Evolutionary conservation across 2,888 invertebrate genomes (phyloP).

Genomic region (Globia sparganii): DNA sequence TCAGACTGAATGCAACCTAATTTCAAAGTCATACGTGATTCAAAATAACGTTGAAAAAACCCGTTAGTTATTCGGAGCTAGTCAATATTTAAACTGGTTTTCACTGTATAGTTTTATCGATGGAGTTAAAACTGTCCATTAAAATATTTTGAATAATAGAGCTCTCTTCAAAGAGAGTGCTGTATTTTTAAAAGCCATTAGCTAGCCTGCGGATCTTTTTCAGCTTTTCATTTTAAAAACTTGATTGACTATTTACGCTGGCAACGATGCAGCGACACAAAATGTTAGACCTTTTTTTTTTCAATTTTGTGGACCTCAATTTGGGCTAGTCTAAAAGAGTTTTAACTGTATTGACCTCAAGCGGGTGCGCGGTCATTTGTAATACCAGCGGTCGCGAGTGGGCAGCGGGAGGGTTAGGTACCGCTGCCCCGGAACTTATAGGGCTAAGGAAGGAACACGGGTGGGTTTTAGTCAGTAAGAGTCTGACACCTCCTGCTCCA

Average conservation of each 20-base stretch:
- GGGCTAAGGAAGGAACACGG: too few relatives aligned
- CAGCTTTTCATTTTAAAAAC: constrained; percentile 67
- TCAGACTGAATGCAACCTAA: constrained; percentile 2
- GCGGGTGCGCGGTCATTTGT: too few relatives aligned
- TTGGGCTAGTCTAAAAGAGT: not conserved
- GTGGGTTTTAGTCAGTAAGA: too few relatives aligned
- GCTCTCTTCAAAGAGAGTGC: constrained; percentile 70
- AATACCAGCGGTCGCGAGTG: too few relatives aligned
- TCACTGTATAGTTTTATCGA: constrained; percentile 58
- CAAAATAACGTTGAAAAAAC: constrained; percentile 35
- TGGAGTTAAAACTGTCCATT: constrained; percentile 74
- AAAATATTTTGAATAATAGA: constrained; percentile 81
- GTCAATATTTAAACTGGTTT: constrained; percentile 67
- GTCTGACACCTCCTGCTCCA: too few relatives aligned
- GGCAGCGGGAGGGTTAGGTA: too few relatives aligned
- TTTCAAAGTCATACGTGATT: constrained; percentile 24
- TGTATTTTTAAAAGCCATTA: constrained; percentile 81
- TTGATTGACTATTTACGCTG: constrained; percentile 69
- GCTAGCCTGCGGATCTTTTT: constrained; percentile 65
- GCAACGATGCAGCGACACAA: constrained; percentile 12
- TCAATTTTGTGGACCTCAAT: constrained; percentile 5
- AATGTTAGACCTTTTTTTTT: constrained; percentile 7
- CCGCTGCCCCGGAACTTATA: too few relatives aligned
- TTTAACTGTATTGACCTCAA: too few relatives aligned
- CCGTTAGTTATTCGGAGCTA: constrained; percentile 40